Conservation (phyloP, 1,140 invertebrate genomes). For the Campoletis sonorensis region DNA sequence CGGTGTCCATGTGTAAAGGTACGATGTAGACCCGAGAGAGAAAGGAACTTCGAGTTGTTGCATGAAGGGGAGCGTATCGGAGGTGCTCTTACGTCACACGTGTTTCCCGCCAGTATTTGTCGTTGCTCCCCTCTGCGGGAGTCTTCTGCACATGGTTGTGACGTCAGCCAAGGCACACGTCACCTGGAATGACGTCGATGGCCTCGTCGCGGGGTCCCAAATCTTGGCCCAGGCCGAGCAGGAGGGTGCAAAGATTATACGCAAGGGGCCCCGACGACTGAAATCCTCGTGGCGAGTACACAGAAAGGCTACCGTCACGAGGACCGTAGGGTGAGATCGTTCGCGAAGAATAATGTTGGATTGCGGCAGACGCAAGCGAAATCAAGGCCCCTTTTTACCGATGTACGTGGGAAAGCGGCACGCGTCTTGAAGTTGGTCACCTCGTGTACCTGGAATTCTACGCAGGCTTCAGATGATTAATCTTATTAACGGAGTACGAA, state of each 20-base stretch:
- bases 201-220: conserved; percentile 45
- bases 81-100: conserved; percentile 57
- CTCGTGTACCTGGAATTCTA: conserved; percentile 65
- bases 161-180: conserved; percentile 64
- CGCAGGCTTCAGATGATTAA: conserved; percentile 48
- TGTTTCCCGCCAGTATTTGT: conserved; percentile 40
- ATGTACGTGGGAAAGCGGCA: conserved; percentile 70
- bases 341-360: conserved; percentile 60
- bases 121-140: neutral
- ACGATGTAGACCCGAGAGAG: conserved; percentile 3
- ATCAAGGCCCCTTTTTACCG: neutral
- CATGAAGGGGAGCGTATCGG: conserved; percentile 13
- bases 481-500: neutral
- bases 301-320: conserved; percentile 7
- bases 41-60: neutral
- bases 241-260: conserved; percentile 54
- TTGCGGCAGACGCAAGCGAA: conserved; percentile 55
- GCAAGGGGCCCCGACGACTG: conserved; percentile 18
- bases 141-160: conserved; percentile 59
- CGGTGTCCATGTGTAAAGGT: neutral
- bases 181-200: conserved; percentile 63
- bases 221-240: conserved; percentile 50
- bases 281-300: conserved; percentile 47
- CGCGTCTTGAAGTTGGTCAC: conserved; percentile 64
- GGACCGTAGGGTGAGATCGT: conserved; percentile 45